Base-by-base conservation (phyloP, 2,888 invertebrate genomes). In the Amblyjoppa fuscipennis region DNA sequence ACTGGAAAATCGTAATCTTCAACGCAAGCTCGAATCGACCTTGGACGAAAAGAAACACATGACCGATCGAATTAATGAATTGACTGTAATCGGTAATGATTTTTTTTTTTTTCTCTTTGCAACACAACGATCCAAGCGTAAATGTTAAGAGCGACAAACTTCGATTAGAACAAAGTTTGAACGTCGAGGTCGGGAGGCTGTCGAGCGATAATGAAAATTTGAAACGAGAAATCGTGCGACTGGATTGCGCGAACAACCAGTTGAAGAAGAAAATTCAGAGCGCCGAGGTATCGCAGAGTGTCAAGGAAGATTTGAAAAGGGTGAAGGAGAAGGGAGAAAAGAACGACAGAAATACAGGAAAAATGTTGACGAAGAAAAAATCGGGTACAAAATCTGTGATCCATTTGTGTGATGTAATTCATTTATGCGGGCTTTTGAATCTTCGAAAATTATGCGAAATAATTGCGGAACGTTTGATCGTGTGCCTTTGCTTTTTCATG, bases 1-100 rank as follows among this genome's bases (percentile, higher is more conserved):
- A 87, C 95, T 95, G 91, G 96, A 96, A 90, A 95, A 96, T 80
- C 95, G 95, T 70, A 95, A 95, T 89, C 93, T 96, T 80, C 96
- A 96, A 92, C 94, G 94, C 13, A 95, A 95, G 89, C 93, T 96
- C 80, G 96, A 96, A 89, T 93, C 91, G 11, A 93, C 94, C 13
- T 89, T 94, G 4, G 95, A 95, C 4, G 96, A 96, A 80, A 96
- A 96, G 87, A 95, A 95, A 85, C 93, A 93, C 71, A 92, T 96
- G 84, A 95, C 95, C 38, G 95, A 96, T 89, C 94, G 94, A 86
- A 93, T 96, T 16, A 96, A 95, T 94, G 95, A 95, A 91, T 95
- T 95, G 91, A 96, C 95, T 87, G 94, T 95, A 89, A 96, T 95
- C 86, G 97, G 95, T 95, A 94, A 90, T 41, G 45, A 71, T 78